phyloP scores from a whole-genome alignment of 2,113 vertebrate species.

The Dipodomys stephensi region DNA sequence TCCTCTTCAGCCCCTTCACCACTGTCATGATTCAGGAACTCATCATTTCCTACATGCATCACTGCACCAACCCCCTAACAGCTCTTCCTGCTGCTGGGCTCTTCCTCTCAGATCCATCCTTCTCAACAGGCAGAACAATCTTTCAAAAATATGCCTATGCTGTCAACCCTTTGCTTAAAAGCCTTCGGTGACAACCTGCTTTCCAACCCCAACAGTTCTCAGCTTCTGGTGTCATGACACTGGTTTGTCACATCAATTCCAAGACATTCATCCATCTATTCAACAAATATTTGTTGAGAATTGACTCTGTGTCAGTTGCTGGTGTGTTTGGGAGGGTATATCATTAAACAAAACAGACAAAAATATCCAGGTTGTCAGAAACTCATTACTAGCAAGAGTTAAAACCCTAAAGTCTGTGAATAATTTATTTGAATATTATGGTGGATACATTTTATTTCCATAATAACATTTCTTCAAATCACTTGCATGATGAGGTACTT shows the following conservation, averaged over 20 bases:
- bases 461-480: slow-evolving; percentile 69
- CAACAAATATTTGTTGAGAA: slow-evolving; percentile 55
- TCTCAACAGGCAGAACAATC: slow-evolving; percentile 48
- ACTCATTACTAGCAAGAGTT: slow-evolving; percentile 48
- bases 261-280: slow-evolving; percentile 2
- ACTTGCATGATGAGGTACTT: slow-evolving; percentile 41
- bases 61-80: background rate
- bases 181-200: background rate
- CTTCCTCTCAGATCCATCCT: slow-evolving; percentile 1
- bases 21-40: slow-evolving; percentile 44
- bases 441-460: slow-evolving; percentile 67
- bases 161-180: slow-evolving; percentile 26
- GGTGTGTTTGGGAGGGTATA: background rate
- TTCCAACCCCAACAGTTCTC: slow-evolving; percentile 13
- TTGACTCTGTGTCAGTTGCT: slow-evolving; percentile 19
- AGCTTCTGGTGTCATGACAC: slow-evolving; percentile 40
- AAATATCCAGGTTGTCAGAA: slow-evolving; percentile 49
- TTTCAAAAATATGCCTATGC: slow-evolving; percentile 41
- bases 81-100: background rate
- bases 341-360: slow-evolving; percentile 40
- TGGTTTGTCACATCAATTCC: slow-evolving; percentile 19
- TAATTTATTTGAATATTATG: slow-evolving; percentile 64
- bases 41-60: slow-evolving; percentile 2
- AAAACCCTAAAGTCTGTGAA: slow-evolving; percentile 34
- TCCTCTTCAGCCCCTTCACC: background rate